phyloP scores from a whole-genome alignment of 2,888 invertebrate species.

The Onthophagus sagittarius region DNA sequence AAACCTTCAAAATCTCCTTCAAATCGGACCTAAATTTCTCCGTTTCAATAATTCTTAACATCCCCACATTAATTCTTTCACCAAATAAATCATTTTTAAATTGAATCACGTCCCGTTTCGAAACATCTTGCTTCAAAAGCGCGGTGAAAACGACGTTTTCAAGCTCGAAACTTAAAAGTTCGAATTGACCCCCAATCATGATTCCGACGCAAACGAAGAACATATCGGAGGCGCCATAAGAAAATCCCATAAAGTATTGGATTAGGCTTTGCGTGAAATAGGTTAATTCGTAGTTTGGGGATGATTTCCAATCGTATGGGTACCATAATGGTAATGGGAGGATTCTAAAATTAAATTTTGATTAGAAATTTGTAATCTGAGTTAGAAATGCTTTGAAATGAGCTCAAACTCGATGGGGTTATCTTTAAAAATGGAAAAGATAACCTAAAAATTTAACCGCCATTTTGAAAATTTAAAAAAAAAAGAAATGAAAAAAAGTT shows the following conservation, averaged over 20 bases:
- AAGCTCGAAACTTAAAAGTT: conserved; percentile 23
- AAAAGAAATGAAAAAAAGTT: too few species aligned
- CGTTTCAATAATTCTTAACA: conserved; percentile 9
- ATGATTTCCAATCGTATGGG: conserved; percentile 10
- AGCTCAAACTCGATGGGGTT: background rate
- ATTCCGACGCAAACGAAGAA: conserved; percentile 22
- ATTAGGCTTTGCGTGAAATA: conserved; percentile 22
- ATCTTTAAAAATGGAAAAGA: too few species aligned
- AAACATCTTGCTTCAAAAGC: conserved; percentile 18
- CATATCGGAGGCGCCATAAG: conserved; percentile 26
- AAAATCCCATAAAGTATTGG: conserved; percentile 22
- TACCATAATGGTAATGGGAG: conserved; percentile 16
- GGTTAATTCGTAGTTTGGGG: conserved; percentile 20
- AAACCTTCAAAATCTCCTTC: conserved; percentile 32
- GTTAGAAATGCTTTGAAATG: too few species aligned
- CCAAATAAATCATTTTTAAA: conserved; percentile 12
- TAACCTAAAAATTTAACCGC: too few species aligned
- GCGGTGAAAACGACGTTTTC: conserved; percentile 24
- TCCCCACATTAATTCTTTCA: background rate
- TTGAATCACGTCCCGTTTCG: conserved; percentile 14
- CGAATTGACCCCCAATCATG: conserved; percentile 20
- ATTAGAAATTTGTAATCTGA: background rate
- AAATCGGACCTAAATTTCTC: conserved; percentile 23
- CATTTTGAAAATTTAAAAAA: too few species aligned
- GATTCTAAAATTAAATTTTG: conserved; percentile 3